Evolutionary conservation across 2,797 vertebrate genomes (phyloP).

Genomic region (Chelmon rostratus): DNA sequence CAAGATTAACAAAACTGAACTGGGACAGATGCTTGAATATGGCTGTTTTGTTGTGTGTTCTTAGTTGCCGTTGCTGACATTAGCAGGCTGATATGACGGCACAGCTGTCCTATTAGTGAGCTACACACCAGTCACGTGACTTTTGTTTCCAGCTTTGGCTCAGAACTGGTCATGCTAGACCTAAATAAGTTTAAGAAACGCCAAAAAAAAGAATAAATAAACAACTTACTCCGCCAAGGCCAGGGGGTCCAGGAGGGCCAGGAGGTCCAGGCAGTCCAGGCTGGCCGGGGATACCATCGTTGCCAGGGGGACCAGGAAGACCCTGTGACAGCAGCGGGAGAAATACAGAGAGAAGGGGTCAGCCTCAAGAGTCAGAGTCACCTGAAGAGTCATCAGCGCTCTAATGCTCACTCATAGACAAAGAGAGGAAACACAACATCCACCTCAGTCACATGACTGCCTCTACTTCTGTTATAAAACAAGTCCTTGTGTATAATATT

Average conservation of each 20-base stretch:
- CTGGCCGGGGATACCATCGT: conserved; percentile 92
- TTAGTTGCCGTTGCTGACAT: neutral
- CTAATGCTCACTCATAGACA: neutral
- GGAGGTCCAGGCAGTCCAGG: conserved; percentile 91
- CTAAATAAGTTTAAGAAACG: neutral
- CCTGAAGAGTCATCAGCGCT: neutral
- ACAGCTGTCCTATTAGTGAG: neutral
- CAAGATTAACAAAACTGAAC: neutral
- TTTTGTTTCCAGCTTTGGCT: neutral
- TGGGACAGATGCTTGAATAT: neutral
- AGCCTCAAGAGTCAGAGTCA: conserved; percentile 10
- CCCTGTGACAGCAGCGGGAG: conserved; percentile 81
- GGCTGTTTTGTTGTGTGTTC: neutral
- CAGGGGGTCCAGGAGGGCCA: conserved; percentile 92
- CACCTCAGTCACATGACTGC: neutral
- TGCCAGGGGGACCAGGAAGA: conserved; percentile 89
- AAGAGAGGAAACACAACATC: conserved; percentile 5
- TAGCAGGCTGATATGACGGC: neutral
- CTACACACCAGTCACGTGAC: neutral
- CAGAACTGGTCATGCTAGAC: neutral
- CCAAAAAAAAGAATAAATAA: neutral
- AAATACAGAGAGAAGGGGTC: conserved; percentile 26
- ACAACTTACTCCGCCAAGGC: conserved; percentile 96
- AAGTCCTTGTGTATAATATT: neutral
- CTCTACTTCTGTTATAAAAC: neutral